Evolutionary conservation across 2,113 vertebrate genomes (phyloP), one percentile per base, ranked within the genome.

Genomic region (Malurus cyaneus): DNA sequence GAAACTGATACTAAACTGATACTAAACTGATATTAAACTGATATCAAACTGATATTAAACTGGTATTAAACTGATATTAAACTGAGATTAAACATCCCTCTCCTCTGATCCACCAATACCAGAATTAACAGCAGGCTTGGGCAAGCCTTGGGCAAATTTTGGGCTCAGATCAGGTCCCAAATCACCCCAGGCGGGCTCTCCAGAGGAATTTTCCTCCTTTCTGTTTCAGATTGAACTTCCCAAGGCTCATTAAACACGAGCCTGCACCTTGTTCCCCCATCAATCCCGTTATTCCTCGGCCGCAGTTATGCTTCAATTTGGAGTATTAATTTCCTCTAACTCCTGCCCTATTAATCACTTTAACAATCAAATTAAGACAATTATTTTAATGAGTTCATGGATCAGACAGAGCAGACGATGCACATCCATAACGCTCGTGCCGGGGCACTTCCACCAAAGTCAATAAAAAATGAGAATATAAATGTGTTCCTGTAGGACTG

Each of bases 341-440:
- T 76, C 90, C 96, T 97, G 91, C 92, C 96, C 97, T 98, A 98
- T 98, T 98, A 97, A 98, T 98, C 98, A 98, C 95, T 96, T 98
- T 94, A 98, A 98, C 97, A 98, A 97, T 96, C 96, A 98, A 98
- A 98, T 98, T 97, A 98, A 96, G 97, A 97, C 97, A 97, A 98
- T 98, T 98, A 97, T 98, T 98, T 97, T 98, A 98, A 98, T 97
- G 97, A 98, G 95, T 85, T 97, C 97, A 98, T 96, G 96, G 96
- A 94, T 98, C 95, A 92, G 97, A 93, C 95, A 87, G 96, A 97
- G 97, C 87, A 88, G 96, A 93, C 1, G 19, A 94, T 84, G 92
- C 97, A 93, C 97, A 97, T 98, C 97, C 95, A 97, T 98, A 95
- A 95, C 89, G 56, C 91, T 89, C 32, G 73, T 89, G 92, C 94